These are phyloP conservation scores for Columba livia DNA, from an alignment of 2,113 vertebrate genomes.

Conservation along the genomic window DNA sequence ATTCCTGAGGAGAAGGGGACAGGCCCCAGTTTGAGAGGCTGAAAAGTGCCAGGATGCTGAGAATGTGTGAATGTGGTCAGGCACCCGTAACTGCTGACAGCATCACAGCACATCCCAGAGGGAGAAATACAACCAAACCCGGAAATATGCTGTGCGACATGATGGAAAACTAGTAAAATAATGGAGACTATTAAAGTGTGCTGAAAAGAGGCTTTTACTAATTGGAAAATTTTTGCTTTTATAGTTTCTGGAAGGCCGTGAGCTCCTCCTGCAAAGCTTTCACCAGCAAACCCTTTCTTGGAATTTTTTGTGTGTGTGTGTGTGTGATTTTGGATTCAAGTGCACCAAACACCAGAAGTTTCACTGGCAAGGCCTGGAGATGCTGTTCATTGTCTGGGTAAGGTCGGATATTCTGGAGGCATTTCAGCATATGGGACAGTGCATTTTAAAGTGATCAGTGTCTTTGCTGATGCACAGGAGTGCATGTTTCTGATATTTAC, in stretches of 20 bases:
- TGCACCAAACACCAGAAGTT: background rate
- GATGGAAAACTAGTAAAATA: background rate
- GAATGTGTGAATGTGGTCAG: background rate
- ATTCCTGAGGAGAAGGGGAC: background rate
- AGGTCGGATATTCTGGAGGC: background rate
- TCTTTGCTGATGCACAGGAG: background rate
- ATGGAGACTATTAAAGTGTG: background rate
- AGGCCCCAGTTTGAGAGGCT: background rate
- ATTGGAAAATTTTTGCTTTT: background rate
- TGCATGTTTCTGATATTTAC: background rate
- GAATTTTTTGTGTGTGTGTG: no score
- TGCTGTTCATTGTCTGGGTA: background rate
- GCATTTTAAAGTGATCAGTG: background rate
- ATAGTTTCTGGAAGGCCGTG: background rate
- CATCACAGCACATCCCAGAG: background rate
- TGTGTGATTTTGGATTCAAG: background rate
- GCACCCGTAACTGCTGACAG: background rate
- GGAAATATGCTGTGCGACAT: background rate
- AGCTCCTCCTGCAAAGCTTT: background rate
- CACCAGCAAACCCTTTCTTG: background rate
- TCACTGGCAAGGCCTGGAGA: background rate
- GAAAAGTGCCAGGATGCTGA: background rate
- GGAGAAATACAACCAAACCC: background rate
- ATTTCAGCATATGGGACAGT: background rate
- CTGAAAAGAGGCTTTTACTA: background rate